A percentile compares a stretch with the other conserved stretches of the same genome.
phyloP scores from a whole-genome alignment of 1,140 invertebrate genomes.

The Batillaria attramentaria region DNA sequence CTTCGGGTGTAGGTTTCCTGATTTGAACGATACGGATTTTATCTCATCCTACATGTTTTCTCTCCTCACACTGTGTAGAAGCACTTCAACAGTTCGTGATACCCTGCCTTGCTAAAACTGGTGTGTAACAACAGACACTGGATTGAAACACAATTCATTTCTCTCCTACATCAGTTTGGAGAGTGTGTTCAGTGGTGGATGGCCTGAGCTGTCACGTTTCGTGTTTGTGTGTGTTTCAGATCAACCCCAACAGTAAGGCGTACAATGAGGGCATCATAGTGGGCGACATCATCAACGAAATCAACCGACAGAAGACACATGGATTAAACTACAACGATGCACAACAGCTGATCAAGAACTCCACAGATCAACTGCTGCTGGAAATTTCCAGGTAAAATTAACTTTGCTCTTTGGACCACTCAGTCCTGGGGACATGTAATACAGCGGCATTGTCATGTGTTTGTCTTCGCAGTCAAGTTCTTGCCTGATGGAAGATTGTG shows the following conservation, averaged over 20 bases:
- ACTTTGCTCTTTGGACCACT: conserved; percentile 7
- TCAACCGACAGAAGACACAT: conserved; percentile 63
- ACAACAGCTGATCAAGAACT: conserved; percentile 65
- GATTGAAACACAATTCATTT: background rate
- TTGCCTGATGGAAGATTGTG: too few relatives aligned
- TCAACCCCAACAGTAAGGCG: conserved; percentile 70
- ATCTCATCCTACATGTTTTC: background rate
- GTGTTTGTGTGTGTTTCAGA: conserved; percentile 55
- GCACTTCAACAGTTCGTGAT: background rate
- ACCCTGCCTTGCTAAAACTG: background rate
- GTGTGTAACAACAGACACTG: background rate
- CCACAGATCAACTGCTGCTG: conserved; percentile 57
- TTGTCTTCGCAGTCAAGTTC: too few relatives aligned
- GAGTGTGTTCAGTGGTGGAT: too few relatives aligned
- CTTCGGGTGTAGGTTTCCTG: too few relatives aligned
- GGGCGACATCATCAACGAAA: conserved; percentile 60
- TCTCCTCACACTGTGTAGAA: background rate
- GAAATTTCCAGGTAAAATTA: conserved; percentile 60
- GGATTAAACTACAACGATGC: conserved; percentile 65
- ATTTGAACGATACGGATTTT: too few relatives aligned
- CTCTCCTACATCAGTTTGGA: background rate
- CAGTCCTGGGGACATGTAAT: background rate
- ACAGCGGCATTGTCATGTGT: background rate
- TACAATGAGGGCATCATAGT: conserved; percentile 67
- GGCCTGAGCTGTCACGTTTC: too few relatives aligned